A percentile compares a stretch with the other conserved stretches of the same genome.
These are phyloP conservation scores for Pagetopsis macropterus DNA, from an alignment of 2,797 vertebrate genomes.

Conservation along the genomic window DNA sequence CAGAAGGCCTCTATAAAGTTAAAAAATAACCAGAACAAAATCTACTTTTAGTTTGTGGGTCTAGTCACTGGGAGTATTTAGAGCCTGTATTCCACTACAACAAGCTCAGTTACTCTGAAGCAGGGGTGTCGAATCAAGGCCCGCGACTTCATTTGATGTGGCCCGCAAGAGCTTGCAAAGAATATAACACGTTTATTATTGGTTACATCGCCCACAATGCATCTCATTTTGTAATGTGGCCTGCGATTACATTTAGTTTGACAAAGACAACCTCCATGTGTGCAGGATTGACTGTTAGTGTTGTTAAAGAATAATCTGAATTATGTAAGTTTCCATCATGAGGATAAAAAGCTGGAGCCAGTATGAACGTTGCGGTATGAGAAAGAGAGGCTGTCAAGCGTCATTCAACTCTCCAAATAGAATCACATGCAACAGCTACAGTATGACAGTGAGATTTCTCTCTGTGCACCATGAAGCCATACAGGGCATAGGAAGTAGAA, in stretches of 20 bases:
- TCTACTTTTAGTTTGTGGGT: not conserved
- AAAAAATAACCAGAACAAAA: not conserved
- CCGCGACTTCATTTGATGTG: too few species aligned
- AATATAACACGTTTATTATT: too few species aligned
- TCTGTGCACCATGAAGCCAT: not conserved
- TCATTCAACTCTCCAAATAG: not conserved
- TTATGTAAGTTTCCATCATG: not conserved
- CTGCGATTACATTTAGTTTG: too few species aligned
- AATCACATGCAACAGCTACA: slow-evolving; percentile 23
- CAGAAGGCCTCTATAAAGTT: not conserved
- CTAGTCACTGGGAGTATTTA: not conserved
- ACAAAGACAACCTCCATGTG: not conserved
- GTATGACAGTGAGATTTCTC: slow-evolving; percentile 29
- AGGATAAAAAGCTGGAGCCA: not conserved
- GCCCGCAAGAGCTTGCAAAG: too few species aligned
- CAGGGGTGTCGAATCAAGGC: too few species aligned
- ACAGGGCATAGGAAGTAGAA: not conserved
- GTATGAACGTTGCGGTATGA: not conserved
- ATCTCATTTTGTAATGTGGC: too few species aligned
- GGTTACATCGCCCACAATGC: too few species aligned
- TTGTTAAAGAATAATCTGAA: not conserved
- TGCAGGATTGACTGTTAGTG: not conserved
- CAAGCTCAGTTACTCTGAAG: not conserved
- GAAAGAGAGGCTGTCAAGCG: not conserved
- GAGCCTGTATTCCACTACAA: not conserved